Percentiles rank a stretch among this genome's conserved stretches.
Evolutionary conservation across 2,888 invertebrate species (phyloP).

Genomic region (Apamea sordens): DNA sequence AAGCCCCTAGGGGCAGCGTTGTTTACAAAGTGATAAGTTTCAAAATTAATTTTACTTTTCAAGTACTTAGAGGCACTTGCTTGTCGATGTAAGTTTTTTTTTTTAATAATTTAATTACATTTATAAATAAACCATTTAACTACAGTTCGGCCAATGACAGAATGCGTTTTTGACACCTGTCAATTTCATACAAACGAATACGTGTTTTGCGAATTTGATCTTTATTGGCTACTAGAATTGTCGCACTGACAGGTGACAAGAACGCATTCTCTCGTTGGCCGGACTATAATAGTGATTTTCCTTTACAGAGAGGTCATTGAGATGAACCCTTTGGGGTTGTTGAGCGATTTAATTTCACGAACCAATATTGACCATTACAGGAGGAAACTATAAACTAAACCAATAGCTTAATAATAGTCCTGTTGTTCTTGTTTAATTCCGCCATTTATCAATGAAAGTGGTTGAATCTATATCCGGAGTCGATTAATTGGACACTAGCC

Average conservation of each 20-base stretch:
- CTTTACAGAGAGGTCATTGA: not conserved
- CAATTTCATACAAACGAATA: too few species aligned
- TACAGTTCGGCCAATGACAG: too few species aligned
- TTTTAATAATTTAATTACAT: too few species aligned
- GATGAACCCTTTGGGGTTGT: not conserved
- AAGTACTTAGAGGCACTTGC: not conserved
- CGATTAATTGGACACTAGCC: too few species aligned
- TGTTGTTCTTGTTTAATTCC: conserved; percentile 8
- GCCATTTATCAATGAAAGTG: conserved; percentile 15
- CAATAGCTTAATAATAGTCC: not conserved
- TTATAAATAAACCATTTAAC: too few species aligned
- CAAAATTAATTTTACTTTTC: not conserved
- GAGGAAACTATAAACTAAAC: not conserved
- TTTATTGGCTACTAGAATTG: too few species aligned
- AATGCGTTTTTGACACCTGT: too few species aligned
- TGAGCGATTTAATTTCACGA: not conserved
- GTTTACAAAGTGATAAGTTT: not conserved
- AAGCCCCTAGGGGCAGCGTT: not conserved
- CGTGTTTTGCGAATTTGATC: too few species aligned
- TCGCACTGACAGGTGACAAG: too few species aligned
- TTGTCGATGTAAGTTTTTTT: not conserved
- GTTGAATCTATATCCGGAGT: not conserved
- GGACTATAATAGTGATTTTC: not conserved
- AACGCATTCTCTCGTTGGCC: too few species aligned
- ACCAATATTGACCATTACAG: conserved; percentile 1